Conservation (phyloP, 2,797 vertebrate genomes). For the Myoxocephalus aenaeus region DNA sequence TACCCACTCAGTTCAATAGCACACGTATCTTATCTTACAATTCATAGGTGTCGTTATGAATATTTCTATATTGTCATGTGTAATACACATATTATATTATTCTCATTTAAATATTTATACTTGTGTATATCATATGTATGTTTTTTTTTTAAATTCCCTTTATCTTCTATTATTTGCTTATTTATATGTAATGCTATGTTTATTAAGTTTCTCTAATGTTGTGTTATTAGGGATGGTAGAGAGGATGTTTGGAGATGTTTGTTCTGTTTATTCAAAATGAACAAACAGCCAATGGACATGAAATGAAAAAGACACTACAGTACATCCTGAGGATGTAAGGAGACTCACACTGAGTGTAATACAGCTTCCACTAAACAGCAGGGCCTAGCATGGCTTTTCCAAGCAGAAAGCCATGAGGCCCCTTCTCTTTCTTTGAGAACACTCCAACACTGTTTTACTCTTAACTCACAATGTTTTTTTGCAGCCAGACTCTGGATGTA, state of each 20-base stretch:
- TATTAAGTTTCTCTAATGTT: not conserved
- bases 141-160: not conserved
- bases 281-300: not conserved
- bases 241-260: not conserved
- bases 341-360: not conserved
- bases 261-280: not conserved
- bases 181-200: not conserved
- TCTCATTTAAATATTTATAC: not conserved
- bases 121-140: not conserved
- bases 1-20: conserved; percentile 28
- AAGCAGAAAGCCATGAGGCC: not conserved
- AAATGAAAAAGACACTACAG: not conserved
- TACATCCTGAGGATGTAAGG: conserved; percentile 17
- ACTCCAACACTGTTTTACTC: not conserved
- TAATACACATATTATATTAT: not conserved
- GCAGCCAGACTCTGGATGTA: not conserved
- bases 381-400: not conserved
- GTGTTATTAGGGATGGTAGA: not conserved
- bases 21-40: conserved; percentile 30
- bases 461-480: conserved; percentile 10
- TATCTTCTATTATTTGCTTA: not conserved
- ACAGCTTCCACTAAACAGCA: not conserved
- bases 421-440: conserved; percentile 13
- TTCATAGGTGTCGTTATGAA: not conserved
- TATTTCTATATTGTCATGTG: not conserved